A percentile compares a stretch with the other conserved stretches of the same genome.
Evolutionary conservation across 2,888 invertebrate genomes (phyloP).

Genomic region (Drosophila limbata): DNA sequence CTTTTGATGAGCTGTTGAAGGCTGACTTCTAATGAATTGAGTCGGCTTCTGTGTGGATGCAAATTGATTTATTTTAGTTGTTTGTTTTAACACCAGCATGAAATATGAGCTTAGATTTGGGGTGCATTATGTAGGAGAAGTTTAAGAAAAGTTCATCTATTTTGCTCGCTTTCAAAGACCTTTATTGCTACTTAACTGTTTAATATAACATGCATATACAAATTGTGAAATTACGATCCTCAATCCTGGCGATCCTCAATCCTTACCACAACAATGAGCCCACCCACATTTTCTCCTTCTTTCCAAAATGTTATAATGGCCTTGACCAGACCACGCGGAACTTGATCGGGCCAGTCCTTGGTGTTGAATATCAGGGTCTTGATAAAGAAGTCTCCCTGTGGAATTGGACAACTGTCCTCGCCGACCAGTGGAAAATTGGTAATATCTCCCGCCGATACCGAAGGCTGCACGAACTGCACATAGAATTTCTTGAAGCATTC

Average conservation of each 20-base stretch:
- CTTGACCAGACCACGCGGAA: conserved; percentile 77
- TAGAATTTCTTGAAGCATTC: conserved; percentile 80
- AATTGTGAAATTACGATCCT: not conserved
- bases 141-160: not conserved
- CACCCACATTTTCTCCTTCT: conserved; percentile 67
- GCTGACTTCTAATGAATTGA: conserved; percentile 60
- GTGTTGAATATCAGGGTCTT: conserved; percentile 71
- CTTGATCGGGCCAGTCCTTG: conserved; percentile 76
- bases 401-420: conserved; percentile 76
- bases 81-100: conserved; percentile 34
- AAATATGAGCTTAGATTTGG: conserved; percentile 15
- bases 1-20: conserved; percentile 60
- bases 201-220: not conserved
- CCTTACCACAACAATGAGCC: conserved; percentile 60
- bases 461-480: conserved; percentile 75
- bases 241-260: conserved; percentile 65
- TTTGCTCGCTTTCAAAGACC: conserved; percentile 57
- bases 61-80: conserved; percentile 55
- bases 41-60: conserved; percentile 29
- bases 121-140: not conserved
- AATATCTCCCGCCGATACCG: conserved; percentile 66
- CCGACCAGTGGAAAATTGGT: conserved; percentile 75
- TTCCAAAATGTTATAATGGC: conserved; percentile 72
- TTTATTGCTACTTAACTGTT: conserved; percentile 34
- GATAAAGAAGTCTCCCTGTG: conserved; percentile 73